Conservation (phyloP, 2,888 invertebrate genomes). For the Serrognathus titanus region DNA sequence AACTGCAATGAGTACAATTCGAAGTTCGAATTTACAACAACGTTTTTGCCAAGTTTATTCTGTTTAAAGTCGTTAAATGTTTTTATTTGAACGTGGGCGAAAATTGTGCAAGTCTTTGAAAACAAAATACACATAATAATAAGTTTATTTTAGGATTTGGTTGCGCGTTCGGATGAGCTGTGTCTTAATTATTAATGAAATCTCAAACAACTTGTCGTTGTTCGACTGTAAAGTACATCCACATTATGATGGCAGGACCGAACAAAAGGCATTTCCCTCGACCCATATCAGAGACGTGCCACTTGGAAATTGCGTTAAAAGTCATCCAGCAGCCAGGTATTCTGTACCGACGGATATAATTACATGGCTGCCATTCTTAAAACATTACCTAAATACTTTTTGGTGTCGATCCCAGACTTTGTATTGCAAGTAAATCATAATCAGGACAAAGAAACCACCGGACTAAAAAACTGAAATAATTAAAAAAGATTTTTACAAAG, state of each 20-base stretch:
- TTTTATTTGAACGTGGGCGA: no score
- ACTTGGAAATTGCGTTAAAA: constrained; percentile 51
- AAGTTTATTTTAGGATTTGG: constrained; percentile 2
- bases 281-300: constrained; percentile 50
- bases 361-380: constrained; percentile 42
- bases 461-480: no score
- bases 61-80: background rate
- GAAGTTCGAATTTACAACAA: background rate
- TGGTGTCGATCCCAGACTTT: background rate
- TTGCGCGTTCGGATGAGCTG: constrained; percentile 9
- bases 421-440: background rate
- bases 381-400: constrained; percentile 15
- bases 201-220: constrained; percentile 3
- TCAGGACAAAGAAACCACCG: background rate
- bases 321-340: constrained; percentile 45
- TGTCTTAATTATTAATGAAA: background rate
- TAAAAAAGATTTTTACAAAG: no score
- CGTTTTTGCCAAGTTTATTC: background rate
- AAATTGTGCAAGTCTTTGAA: no score
- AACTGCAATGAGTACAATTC: constrained; percentile 9
- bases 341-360: constrained; percentile 42
- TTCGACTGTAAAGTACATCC: constrained; percentile 20
- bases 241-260: constrained; percentile 37
- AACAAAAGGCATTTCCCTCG: constrained; percentile 47
- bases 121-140: background rate